A percentile compares a stretch with the other conserved stretches of the same genome.
Conservation (phyloP, 2,888 invertebrate genomes). For the Pyrgus malvae region DNA sequence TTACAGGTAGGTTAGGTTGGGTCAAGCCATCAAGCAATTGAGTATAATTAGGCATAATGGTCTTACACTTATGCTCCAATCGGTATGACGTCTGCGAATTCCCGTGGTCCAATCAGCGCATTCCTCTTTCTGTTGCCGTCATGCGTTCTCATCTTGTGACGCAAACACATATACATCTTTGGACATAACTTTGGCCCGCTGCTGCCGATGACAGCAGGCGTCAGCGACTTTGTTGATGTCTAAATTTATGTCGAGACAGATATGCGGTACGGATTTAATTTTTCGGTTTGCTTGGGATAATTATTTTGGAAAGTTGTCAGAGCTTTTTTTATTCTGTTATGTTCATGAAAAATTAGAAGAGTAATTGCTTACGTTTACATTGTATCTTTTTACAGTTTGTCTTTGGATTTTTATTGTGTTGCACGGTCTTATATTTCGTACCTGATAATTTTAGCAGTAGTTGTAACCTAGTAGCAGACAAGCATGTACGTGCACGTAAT, state of each 20-base stretch:
- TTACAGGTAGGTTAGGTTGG: background rate
- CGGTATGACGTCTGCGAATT: slow-evolving; percentile 6
- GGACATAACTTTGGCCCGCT: slow-evolving; percentile 8
- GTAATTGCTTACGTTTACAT: too few relatives aligned
- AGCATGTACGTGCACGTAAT: too few relatives aligned
- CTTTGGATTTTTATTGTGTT: too few relatives aligned
- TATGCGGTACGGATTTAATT: background rate
- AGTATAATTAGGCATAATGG: slow-evolving; percentile 17
- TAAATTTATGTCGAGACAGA: background rate
- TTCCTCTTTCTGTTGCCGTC: slow-evolving; percentile 21
- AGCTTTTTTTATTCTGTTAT: too few relatives aligned
- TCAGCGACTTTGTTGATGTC: slow-evolving; percentile 2
- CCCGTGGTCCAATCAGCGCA: slow-evolving; percentile 15
- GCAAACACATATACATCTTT: slow-evolving; percentile 11
- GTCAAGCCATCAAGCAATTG: slow-evolving; percentile 9
- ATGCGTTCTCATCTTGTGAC: slow-evolving; percentile 17
- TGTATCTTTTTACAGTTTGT: too few relatives aligned
- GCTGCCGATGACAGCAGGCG: slow-evolving; percentile 13
- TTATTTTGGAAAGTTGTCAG: too few relatives aligned
- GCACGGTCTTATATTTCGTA: too few relatives aligned
- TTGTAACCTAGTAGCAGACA: too few relatives aligned
- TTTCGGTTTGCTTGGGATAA: background rate
- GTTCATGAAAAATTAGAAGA: too few relatives aligned
- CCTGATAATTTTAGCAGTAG: too few relatives aligned
- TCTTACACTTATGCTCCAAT: slow-evolving; percentile 5